Evolutionary conservation across 2,888 invertebrate genomes (phyloP), one percentile per base, ranked within the genome.

Genomic region (Muschampia plurimacula): DNA sequence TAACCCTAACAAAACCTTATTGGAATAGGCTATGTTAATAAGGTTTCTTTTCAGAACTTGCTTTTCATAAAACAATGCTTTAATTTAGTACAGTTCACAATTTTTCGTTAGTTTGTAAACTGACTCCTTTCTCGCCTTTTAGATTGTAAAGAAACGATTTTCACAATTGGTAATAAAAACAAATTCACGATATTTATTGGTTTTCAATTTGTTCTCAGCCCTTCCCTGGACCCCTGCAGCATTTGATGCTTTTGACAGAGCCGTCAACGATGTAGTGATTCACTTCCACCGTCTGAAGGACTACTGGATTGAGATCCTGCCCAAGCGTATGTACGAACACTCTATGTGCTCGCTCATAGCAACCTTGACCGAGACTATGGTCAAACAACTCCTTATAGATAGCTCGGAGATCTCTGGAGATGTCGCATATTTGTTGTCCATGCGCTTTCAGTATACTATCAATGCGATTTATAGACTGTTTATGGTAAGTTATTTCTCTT

Each of bases 271-370:
- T 10, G 87, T 92, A 0, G 74, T 90, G 0, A 80, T 83, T 6
- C 77, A 88, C 5, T 82, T 94, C 82, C 83, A 82, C 57, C 88
- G 89, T 32, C 82, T 94, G 0, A 87, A 84, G 59, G 74, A 79
- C 1, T 78, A 82, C 41, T 95, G 95, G 95, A 77, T 80, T 63
- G 76, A 80, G 9, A 79, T 92, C 0, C 81, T 95, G 0, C 94
- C 95, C 0, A 39, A 77, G 0, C 82, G 83, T 8, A 93, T 93
- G 90, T 95, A 93, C 44, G 87, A 89, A 67, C 86, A 89, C 81
- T 84, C 89, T 0, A 78, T 92, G 41, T 89, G 88, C 67, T 86
- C 91, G 0, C 79, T 95, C 6, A 80, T 89, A 0, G 86, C 86
- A 63, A 83, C 83, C 0, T 76, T 94, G 10, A 88, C 89, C 75